Percentiles rank a stretch among this genome's conserved stretches.
These are phyloP conservation scores for Carassius carassius DNA, from an alignment of 2,113 vertebrate species.

Conservation along the genomic window DNA sequence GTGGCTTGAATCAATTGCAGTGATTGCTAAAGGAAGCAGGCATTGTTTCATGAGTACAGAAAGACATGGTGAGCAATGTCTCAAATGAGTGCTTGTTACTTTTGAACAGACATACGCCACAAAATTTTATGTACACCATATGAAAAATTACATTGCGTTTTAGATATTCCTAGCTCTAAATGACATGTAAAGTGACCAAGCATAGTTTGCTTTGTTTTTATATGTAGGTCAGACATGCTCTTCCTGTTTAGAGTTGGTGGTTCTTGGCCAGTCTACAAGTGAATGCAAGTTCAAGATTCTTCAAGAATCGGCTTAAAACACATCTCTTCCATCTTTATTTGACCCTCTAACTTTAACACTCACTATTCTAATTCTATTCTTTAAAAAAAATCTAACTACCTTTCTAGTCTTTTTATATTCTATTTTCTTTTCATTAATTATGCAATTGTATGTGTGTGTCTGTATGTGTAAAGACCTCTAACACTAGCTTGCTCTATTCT, in stretches of 20 bases:
- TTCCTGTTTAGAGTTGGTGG: not conserved
- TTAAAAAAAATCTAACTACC: no score
- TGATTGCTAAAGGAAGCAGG: slow-evolving; percentile 2
- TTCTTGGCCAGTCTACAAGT: not conserved
- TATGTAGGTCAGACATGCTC: not conserved
- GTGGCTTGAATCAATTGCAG: slow-evolving; percentile 9
- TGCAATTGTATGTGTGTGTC: no score
- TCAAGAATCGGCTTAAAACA: no score
- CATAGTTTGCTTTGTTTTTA: not conserved
- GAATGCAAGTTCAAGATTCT: no score
- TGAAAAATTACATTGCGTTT: not conserved
- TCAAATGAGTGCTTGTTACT: not conserved
- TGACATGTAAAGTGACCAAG: not conserved
- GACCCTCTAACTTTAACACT: no score
- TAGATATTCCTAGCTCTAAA: not conserved
- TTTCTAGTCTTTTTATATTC: no score
- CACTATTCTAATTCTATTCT: no score
- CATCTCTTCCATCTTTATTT: no score
- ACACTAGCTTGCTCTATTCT: no score
- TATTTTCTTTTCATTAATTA: no score
- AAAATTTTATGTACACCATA: not conserved
- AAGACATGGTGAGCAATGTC: not conserved
- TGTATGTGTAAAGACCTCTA: no score
- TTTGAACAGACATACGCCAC: not conserved
- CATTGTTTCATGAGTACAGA: slow-evolving; percentile 10